phyloP scores from a whole-genome alignment of 2,113 vertebrate genomes.

The Nesogale talazaci region DNA sequence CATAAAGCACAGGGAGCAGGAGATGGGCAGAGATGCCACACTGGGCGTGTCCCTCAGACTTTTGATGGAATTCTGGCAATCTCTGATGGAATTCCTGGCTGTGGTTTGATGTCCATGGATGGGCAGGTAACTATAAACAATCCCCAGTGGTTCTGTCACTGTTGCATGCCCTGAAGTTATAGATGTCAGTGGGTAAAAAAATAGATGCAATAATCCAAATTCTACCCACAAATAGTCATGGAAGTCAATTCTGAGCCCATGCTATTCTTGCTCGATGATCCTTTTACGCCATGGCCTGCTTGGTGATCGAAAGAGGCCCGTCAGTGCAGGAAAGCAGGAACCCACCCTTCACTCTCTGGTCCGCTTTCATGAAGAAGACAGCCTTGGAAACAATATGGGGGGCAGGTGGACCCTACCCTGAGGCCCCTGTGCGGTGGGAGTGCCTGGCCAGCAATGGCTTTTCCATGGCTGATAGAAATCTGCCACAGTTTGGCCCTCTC shows the following conservation, averaged over 20 bases:
- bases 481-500: background rate
- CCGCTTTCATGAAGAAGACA: background rate
- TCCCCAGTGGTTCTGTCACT: background rate
- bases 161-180: background rate
- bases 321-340: background rate
- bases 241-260: background rate
- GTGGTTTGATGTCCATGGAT: background rate
- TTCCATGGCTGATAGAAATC: background rate
- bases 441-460: background rate
- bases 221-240: background rate
- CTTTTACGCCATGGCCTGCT: background rate
- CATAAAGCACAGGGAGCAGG: background rate
- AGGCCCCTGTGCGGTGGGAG: background rate
- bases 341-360: background rate
- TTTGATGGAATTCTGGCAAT: background rate
- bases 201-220: background rate
- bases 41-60: background rate
- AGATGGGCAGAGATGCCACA: background rate
- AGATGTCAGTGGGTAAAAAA: background rate
- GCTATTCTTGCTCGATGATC: background rate
- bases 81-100: background rate
- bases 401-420: too few species aligned
- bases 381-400: background rate
- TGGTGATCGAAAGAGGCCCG: background rate
- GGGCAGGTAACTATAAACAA: background rate